Evolutionary conservation across 2,888 invertebrate genomes (phyloP), one percentile per base, ranked within the genome.

Genomic region (Chirona hameri): DNA sequence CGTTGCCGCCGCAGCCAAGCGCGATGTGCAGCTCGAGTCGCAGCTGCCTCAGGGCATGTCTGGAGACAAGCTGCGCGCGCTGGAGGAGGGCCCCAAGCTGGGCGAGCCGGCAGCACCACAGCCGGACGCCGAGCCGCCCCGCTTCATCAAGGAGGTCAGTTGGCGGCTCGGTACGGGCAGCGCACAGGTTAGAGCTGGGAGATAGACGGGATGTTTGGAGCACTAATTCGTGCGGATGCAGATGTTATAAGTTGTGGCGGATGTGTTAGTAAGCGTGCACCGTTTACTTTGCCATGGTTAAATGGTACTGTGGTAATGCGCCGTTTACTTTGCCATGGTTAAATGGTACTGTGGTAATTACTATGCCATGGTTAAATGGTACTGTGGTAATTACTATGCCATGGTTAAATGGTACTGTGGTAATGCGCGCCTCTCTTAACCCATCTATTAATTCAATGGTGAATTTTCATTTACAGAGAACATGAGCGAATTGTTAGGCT

Each of bases 11-110:
- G 14, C 85, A 89, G 89, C 90, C 79, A 91, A 91, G 87, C 89
- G 90, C 79, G 89, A 93, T 83, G 94, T 98, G 86, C 93, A 97
- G 85, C 91, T 94, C 84, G 96, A 96, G 85, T 95, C 96, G 3
- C 98, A 98, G 88, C 88, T 98, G 83, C 97, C 97, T 21, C 92
- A 95, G 84, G 95, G 96, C 72, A 96, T 98, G 94, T 95, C 94
- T 85, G 93, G 95, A n/a, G 96, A 96, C 86, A 95, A 96, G 87
- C 90, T 97, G 81, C 95, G 94, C 87, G 95, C 96, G 88, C 89
- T 97, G 60, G 97, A 97, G 88, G 92, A 93, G 83, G 96, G 96
- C 39, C 94, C 93, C 83, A 90, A 94, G 0, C 91, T 91, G 83
- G 93, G 93, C 84, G 84, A 82, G 65, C 82, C 83, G 14, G 83